Evolutionary conservation across 2,113 vertebrate species (phyloP).

Genomic region (Gallinago jamesoni): DNA sequence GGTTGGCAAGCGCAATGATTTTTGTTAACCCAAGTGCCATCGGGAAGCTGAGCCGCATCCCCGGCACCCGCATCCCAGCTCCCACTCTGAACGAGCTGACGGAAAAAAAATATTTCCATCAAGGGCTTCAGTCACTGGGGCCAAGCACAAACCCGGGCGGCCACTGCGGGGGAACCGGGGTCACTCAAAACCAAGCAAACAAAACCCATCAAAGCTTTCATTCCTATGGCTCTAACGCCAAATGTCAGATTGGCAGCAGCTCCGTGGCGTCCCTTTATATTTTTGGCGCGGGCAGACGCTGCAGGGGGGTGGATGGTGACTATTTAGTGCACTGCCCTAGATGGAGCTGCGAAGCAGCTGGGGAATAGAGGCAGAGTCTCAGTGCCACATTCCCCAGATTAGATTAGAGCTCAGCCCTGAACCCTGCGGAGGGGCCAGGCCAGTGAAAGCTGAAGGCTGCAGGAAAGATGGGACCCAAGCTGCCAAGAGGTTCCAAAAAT

Average conservation of each 20-base stretch:
- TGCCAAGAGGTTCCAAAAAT: conserved; percentile 71
- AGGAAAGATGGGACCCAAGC: not conserved
- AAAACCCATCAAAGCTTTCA: not conserved
- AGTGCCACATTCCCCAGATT: conserved; percentile 69
- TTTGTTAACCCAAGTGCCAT: not conserved
- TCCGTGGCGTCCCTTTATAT: not conserved
- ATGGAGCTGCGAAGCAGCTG: conserved; percentile 68
- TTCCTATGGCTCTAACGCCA: fast-evolving
- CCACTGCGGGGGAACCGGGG: not conserved
- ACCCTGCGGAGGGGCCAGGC: not conserved
- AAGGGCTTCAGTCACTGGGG: not conserved
- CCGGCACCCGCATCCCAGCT: not conserved
- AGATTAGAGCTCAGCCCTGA: conserved; percentile 63
- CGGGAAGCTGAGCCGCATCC: not conserved
- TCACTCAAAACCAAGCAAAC: not conserved
- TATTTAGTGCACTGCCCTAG: conserved; percentile 31
- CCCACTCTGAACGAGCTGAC: not conserved
- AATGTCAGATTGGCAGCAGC: not conserved
- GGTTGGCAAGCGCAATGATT: not conserved
- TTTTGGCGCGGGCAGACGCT: not conserved
- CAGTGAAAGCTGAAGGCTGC: conserved; percentile 14
- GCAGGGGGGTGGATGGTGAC: not conserved
- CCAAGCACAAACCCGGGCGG: fast-evolving
- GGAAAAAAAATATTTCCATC: not conserved
- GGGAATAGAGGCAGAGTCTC: not conserved